Conservation (phyloP, 2,888 invertebrate genomes). For the Meta bourneti region DNA sequence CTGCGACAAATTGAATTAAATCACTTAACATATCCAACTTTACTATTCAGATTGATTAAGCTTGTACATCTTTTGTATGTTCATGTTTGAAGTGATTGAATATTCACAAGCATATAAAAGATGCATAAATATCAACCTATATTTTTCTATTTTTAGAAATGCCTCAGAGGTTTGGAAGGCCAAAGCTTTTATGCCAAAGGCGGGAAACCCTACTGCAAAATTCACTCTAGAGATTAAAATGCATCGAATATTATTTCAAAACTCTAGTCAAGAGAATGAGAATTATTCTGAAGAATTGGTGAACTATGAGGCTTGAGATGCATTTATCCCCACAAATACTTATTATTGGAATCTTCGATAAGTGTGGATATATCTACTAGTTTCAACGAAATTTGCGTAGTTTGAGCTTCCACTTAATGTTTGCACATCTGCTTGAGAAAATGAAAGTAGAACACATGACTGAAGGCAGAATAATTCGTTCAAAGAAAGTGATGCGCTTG, state of each 20-base stretch:
- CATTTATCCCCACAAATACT: constrained; percentile 1
- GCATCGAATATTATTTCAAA: constrained; percentile 4
- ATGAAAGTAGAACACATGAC: constrained; percentile 39
- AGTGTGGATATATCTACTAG: background rate
- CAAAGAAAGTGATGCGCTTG: constrained; percentile 30
- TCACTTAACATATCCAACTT: no score
- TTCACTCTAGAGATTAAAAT: constrained; percentile 90
- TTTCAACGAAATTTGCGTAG: constrained; percentile 32
- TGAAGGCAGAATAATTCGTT: constrained; percentile 15
- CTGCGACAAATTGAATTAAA: no score
- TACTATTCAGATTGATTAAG: no score
- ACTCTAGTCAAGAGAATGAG: constrained; percentile 64
- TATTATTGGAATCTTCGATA: constrained; percentile 4
- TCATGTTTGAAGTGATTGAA: no score
- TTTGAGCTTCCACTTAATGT: constrained; percentile 36
- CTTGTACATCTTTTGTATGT: no score
- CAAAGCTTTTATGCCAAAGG: constrained; percentile 99
- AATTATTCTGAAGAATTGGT: background rate
- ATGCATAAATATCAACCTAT: background rate
- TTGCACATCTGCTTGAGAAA: background rate
- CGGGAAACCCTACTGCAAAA: constrained; percentile 99
- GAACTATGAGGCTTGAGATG: background rate
- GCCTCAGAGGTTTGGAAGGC: constrained; percentile 99
- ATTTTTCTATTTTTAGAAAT: constrained; percentile 83
- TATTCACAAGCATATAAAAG: no score